Base-by-base conservation (phyloP, 2,113 vertebrate genomes). In the Clupea harengus region DNA sequence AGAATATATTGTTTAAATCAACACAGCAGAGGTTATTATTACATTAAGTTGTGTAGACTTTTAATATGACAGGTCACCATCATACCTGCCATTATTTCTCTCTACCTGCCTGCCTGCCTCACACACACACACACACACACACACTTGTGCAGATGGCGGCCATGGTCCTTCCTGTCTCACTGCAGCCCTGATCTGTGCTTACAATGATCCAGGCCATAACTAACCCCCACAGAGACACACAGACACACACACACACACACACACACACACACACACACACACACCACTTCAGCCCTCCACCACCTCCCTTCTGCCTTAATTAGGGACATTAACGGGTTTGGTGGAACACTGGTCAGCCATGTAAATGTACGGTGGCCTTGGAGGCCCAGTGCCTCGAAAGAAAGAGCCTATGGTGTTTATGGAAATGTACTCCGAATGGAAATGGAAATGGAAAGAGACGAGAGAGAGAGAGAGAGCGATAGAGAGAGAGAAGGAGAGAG, bases 121-220 rank as follows among this genome's bases (percentile, higher is more conserved):
- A 96, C 96, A 91, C 17, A 18, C 46, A 49, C 39, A 32, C 2
- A 52, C 64, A 22, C 18, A 39, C 32, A 80, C 46, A 45, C 17
- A 22, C 18, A 22, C 2, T 3, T 18, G 22, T 18, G 20, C 52
- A 57, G 2, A 57, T n/a, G n/a, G n/a, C n/a, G n/a, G n/a, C n/a
- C 52, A 57, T 18, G 17, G 52, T 54, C 52, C 52, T 18, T 54
- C 54, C 54, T 57, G 17, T 22, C 3, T 22, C 18, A 20, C 54
- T 57, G 18, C 17, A 57, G 54, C 54, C n/a, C n/a, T n/a, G n/a
- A n/a, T 57, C 3, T 57, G 54, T 57, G 54, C 54, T 22, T 57
- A 57, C 54, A 57, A 57, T 57, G 54, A 57, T 57, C 17, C 17
- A 54, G 50, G 50, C 50, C 17, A 54, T 54, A 54, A 54, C 17